These are phyloP conservation scores for Thryonomys swinderianus DNA, from an alignment of 2,113 vertebrate genomes.

Conservation along the genomic window DNA sequence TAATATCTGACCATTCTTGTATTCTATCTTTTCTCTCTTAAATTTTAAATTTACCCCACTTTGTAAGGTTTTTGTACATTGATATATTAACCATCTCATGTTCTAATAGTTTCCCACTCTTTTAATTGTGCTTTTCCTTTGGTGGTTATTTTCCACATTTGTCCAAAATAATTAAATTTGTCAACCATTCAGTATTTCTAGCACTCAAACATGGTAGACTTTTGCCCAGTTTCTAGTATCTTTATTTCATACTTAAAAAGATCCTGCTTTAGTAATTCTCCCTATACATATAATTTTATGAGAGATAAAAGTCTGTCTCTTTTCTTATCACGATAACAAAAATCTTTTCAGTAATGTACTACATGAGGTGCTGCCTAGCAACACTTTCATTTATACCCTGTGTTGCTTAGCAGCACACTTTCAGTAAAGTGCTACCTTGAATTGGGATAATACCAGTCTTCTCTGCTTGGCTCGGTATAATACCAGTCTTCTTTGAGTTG, in stretches of 20 bases:
- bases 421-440: slow-evolving; percentile 46
- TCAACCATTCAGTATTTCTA: neutral
- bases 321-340: slow-evolving; percentile 40
- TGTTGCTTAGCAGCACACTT: slow-evolving; percentile 71
- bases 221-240: neutral
- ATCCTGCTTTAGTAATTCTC: neutral
- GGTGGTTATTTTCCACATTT: neutral
- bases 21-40: neutral
- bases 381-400: slow-evolving; percentile 38
- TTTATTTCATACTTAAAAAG: neutral
- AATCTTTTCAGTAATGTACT: neutral
- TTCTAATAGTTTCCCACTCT: neutral
- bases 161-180: neutral
- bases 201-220: neutral
- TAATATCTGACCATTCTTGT: neutral
- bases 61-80: neutral
- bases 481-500: neutral
- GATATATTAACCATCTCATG: neutral
- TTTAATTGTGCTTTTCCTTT: neutral
- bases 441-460: neutral
- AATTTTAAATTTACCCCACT: neutral
- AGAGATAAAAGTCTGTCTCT: neutral
- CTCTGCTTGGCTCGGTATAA: slow-evolving; percentile 3
- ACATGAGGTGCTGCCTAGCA: slow-evolving; percentile 66
- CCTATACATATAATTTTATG: neutral